Percentiles rank a stretch among this genome's conserved stretches.
These are phyloP conservation scores for Orthonevra nobilis DNA, from an alignment of 2,888 invertebrate genomes.

Conservation along the genomic window DNA sequence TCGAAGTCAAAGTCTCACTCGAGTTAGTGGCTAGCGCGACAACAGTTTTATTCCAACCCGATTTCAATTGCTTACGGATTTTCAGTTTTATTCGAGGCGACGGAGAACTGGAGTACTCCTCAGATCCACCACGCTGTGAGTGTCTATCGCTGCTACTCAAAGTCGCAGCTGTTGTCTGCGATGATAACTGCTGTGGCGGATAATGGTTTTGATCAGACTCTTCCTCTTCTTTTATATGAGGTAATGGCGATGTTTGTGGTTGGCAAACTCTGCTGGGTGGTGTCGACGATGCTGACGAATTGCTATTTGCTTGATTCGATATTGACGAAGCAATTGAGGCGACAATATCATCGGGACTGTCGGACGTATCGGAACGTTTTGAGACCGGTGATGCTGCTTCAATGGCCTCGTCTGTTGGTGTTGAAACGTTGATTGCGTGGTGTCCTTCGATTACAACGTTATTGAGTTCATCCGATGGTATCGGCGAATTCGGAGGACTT, in stretches of 20 bases:
- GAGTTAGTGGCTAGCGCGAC: constrained; percentile 77
- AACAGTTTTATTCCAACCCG: constrained; percentile 79
- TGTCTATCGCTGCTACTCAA: constrained; percentile 77
- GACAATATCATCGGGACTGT: constrained; percentile 74
- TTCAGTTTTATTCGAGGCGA: constrained; percentile 79
- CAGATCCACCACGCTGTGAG: constrained; percentile 68
- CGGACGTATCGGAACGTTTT: constrained; percentile 75
- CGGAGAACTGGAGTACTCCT: constrained; percentile 76
- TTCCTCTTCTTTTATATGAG: constrained; percentile 92
- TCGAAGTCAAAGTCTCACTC: constrained; percentile 77
- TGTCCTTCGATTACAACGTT: constrained; percentile 72
- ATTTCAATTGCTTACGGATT: constrained; percentile 78
- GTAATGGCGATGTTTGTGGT: constrained; percentile 87
- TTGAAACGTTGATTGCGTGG: constrained; percentile 56
- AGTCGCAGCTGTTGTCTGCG: constrained; percentile 74
- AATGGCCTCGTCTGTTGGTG: constrained; percentile 63
- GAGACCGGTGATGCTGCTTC: constrained; percentile 71
- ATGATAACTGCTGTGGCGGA: constrained; percentile 80
- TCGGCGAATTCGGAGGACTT: constrained; percentile 81
- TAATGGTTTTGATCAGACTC: constrained; percentile 82
- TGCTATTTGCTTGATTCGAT: constrained; percentile 62
- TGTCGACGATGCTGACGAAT: constrained; percentile 76
- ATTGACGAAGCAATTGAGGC: constrained; percentile 66
- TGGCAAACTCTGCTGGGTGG: constrained; percentile 79
- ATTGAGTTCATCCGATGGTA: constrained; percentile 76